phyloP scores from a whole-genome alignment of 2,113 vertebrate genomes.

The Notothenia rossii region DNA sequence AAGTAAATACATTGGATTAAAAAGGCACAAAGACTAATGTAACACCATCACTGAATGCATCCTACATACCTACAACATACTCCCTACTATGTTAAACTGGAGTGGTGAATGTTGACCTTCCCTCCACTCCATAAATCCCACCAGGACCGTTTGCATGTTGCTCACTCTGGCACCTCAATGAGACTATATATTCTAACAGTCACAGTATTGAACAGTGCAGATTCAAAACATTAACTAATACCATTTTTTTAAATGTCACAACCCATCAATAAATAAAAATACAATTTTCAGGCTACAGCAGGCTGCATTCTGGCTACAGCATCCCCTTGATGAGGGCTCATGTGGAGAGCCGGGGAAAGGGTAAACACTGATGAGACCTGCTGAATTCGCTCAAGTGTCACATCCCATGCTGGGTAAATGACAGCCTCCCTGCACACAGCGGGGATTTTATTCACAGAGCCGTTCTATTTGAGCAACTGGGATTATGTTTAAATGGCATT shows the following conservation, averaged over 20 bases:
- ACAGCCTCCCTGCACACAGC: conserved; percentile 69
- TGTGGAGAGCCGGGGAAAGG: conserved; percentile 59
- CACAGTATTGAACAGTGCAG: neutral
- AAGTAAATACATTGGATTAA: conserved; percentile 20
- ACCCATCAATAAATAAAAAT: conserved; percentile 6
- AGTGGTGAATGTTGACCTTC: conserved; percentile 44
- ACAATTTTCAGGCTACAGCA: neutral
- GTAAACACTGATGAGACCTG: conserved; percentile 68
- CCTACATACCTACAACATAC: conserved; percentile 30
- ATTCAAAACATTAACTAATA: conserved; percentile 16
- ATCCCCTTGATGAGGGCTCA: conserved; percentile 56
- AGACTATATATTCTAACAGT: conserved; percentile 20
- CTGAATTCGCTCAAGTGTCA: conserved; percentile 71
- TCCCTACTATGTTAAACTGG: conserved; percentile 45
- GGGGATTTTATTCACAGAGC: conserved; percentile 60
- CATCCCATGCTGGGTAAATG: conserved; percentile 70
- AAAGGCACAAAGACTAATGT: conserved; percentile 3
- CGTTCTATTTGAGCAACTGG: conserved; percentile 66
- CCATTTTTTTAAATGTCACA: neutral
- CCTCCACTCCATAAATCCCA: conserved; percentile 37
- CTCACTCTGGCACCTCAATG: conserved; percentile 25
- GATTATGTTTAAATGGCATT: conserved; percentile 61
- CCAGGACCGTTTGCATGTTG: conserved; percentile 25
- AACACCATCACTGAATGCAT: neutral
- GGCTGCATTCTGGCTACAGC: conserved; percentile 20